Evolutionary conservation across 2,113 vertebrate species (phyloP).

Genomic region (Clarias macrocephalus): DNA sequence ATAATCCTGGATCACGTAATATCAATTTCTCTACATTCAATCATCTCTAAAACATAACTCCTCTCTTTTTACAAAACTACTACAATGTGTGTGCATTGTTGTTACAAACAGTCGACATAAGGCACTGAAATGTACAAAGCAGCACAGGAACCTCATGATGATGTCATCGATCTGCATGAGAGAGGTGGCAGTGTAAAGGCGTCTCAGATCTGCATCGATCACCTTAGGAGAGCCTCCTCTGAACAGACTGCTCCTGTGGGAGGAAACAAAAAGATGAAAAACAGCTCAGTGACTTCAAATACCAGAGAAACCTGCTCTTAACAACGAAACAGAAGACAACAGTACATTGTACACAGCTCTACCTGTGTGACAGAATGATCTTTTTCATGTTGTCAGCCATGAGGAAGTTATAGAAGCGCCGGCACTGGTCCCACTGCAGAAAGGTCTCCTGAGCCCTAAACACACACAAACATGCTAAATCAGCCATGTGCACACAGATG

Average conservation of each 20-base stretch:
- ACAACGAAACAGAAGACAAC: not conserved
- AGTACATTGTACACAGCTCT: too few relatives aligned
- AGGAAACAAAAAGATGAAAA: slow-evolving; percentile 36
- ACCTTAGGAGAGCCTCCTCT: slow-evolving; percentile 77
- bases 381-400: slow-evolving; percentile 99
- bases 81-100: not conserved
- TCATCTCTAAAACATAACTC: not conserved
- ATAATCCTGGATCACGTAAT: not conserved
- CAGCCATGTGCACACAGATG: not conserved
- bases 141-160: slow-evolving; percentile 86
- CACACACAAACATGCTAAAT: slow-evolving; percentile 52
- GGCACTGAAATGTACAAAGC: too few relatives aligned
- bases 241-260: slow-evolving; percentile 84
- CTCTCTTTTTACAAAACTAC: too few relatives aligned
- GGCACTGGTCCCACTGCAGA: slow-evolving; percentile 96
- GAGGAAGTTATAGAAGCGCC: slow-evolving; percentile 98
- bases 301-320: not conserved
- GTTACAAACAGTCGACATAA: not conserved
- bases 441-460: slow-evolving; percentile 96
- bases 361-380: slow-evolving; percentile 98
- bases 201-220: slow-evolving; percentile 83
- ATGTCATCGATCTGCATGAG: slow-evolving; percentile 97
- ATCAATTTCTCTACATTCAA: not conserved
- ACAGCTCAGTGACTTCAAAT: not conserved
- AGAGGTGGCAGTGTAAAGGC: slow-evolving; percentile 92